Conservation (phyloP, 2,888 invertebrate genomes). For the Cheilosia vulpina region DNA sequence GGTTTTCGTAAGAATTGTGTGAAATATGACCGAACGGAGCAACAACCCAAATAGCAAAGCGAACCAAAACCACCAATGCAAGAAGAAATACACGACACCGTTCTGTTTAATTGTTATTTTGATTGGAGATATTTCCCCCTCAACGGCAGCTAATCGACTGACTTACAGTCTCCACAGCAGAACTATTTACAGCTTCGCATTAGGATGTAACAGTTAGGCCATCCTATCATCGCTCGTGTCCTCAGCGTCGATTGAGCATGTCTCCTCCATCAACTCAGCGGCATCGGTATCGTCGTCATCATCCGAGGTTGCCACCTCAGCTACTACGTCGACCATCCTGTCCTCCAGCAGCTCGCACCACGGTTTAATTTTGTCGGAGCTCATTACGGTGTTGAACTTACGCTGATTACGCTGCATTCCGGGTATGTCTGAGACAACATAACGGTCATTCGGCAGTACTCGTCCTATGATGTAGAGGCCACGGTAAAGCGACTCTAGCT, state of each 20-base stretch:
- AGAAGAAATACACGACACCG: too few species aligned
- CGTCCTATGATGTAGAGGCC: conserved; percentile 77
- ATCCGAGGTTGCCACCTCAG: not conserved
- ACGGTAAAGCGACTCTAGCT: conserved; percentile 76
- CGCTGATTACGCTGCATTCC: conserved; percentile 41
- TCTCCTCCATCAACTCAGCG: not conserved
- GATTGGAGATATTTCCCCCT: too few species aligned
- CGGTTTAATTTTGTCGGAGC: too few species aligned
- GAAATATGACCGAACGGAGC: too few species aligned
- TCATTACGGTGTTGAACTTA: conserved; percentile 26
- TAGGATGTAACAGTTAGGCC: not conserved
- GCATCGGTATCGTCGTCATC: not conserved
- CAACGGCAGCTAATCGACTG: too few species aligned
- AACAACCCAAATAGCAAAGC: too few species aligned
- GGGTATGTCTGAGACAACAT: conserved; percentile 73
- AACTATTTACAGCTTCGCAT: not conserved
- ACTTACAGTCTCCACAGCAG: not conserved
- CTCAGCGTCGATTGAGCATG: not conserved
- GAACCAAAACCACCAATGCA: too few species aligned
- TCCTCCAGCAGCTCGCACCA: too few species aligned
- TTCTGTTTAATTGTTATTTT: too few species aligned
- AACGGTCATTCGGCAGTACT: conserved; percentile 75
- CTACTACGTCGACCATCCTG: too few species aligned
- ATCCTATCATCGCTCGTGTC: not conserved
- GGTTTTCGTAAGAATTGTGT: too few species aligned